Base-by-base conservation (phyloP, 2,888 invertebrate genomes). In the Pediacus dermestoides region DNA sequence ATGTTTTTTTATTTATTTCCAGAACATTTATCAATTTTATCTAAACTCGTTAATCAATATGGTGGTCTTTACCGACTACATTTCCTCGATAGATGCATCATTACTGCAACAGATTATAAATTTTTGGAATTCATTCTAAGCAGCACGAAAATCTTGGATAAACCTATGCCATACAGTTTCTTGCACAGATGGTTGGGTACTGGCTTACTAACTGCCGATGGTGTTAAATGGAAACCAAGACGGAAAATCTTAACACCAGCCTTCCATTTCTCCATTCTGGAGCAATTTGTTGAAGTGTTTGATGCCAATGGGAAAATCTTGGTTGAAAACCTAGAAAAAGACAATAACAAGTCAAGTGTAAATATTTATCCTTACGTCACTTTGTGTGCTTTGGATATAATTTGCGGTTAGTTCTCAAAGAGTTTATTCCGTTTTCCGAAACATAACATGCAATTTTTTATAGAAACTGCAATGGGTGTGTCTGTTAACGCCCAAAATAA, bases 401-500 rank as follows among this genome's bases (percentile, higher is more conserved):
- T 23, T 9, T 9, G 23, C 23, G 23, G 23, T 23, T 9, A 4
- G n/a, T 14, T 6, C 28, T 13, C n/a, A n/a, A 3, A 23, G 10
- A 4, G n/a, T 23, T 3, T 9, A n/a, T 23, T 23, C 9, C 9
- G 23, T 18, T 18, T 18, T 6, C 18, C 18, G 8, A 23, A 23
- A 23, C 10, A 3, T 23, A 10, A 9, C 4, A n/a, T 9, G 3
- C 3, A n/a, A 23, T 9, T 10, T 3, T 55, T 65, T 73, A 36
- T 70, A 86, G 89, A 90, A 70, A 82, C 87, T 4, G 84, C 90
- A 4, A 91, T 91, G 90, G 90, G 89, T 1, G 76, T 80, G 4
- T 74, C 77, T 15, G 70, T 87, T 0, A 73, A 85, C 58, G 85
- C 88, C 0, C 89, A 90, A 64, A 70, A 70, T 6, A 72, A 82